Evolutionary conservation across 1,140 invertebrate genomes (phyloP).

Genomic region (Drosophila lowei): DNA sequence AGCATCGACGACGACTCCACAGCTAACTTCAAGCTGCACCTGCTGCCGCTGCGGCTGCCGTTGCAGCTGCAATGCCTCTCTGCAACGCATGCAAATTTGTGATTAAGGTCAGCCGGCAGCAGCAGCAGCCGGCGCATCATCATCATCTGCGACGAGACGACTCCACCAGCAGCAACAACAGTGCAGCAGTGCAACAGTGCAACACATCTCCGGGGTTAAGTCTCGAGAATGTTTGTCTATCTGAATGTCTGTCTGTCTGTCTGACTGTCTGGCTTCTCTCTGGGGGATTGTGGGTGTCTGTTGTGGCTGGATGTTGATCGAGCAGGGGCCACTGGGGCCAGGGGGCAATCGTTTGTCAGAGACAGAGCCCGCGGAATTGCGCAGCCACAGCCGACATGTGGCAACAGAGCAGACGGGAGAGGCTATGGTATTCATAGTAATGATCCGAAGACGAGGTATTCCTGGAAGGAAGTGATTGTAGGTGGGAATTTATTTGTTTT

Average conservation of each 20-base stretch:
- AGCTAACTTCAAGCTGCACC: constrained; percentile 47
- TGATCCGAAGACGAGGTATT: background rate
- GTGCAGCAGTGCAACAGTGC: constrained; percentile 6
- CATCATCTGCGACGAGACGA: constrained; percentile 5
- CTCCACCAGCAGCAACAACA: background rate
- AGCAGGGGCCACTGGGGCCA: constrained; percentile 12
- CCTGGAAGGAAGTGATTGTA: background rate
- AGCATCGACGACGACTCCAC: constrained; percentile 8
- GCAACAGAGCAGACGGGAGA: constrained; percentile 2
- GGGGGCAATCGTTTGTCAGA: constrained; percentile 15
- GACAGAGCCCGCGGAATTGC: too few species aligned
- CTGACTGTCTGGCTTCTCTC: too few species aligned
- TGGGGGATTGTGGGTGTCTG: constrained; percentile 24
- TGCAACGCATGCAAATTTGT: constrained; percentile 73
- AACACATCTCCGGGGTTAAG: constrained; percentile 38
- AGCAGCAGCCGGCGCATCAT: constrained; percentile 23
- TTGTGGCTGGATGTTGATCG: constrained; percentile 11
- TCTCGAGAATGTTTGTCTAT: constrained; percentile 30
- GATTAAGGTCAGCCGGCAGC: constrained; percentile 72
- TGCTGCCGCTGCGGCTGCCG: constrained; percentile 46
- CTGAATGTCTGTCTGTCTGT: too few species aligned
- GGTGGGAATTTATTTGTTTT: background rate
- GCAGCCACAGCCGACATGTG: background rate
- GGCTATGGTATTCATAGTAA: constrained; percentile 4
- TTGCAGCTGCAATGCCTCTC: background rate